Percentiles rank a stretch among this genome's conserved stretches.
Conservation (phyloP, 2,888 invertebrate species). For the Cantharis lateralis region DNA sequence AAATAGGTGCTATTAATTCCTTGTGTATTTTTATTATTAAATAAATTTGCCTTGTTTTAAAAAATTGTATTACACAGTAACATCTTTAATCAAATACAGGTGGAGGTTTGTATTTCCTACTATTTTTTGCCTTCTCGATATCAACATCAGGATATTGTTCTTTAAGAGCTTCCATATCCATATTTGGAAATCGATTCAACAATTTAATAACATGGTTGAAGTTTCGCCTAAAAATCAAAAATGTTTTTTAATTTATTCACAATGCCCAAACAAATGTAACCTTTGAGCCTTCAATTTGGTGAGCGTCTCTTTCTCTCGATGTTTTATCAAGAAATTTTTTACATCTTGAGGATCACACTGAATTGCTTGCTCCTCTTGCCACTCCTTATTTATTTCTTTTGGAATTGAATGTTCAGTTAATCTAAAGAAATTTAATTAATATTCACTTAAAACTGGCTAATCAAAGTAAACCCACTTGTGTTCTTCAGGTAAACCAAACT, state of each 20-base stretch:
- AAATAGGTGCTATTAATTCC: slow-evolving; percentile 15
- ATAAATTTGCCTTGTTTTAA: slow-evolving; percentile 10
- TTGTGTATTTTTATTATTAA: slow-evolving; percentile 12
- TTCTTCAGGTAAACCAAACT: slow-evolving; percentile 65
- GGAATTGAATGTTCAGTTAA: slow-evolving; percentile 70
- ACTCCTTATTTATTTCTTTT: slow-evolving; percentile 67
- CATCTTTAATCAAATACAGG: slow-evolving; percentile 47
- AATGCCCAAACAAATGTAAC: not conserved
- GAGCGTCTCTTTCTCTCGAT: slow-evolving; percentile 64
- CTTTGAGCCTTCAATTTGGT: slow-evolving; percentile 5
- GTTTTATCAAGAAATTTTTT: slow-evolving; percentile 63
- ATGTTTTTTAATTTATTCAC: not conserved
- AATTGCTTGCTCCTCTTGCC: slow-evolving; percentile 62
- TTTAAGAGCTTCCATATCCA: slow-evolving; percentile 72
- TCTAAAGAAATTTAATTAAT: slow-evolving; percentile 39
- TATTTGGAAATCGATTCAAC: slow-evolving; percentile 75
- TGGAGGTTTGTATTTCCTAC: slow-evolving; percentile 67
- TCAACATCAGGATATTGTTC: slow-evolving; percentile 77
- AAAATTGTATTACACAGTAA: not conserved
- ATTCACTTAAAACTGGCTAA: not conserved
- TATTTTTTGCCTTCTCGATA: slow-evolving; percentile 66
- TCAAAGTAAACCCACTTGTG: slow-evolving; percentile 53
- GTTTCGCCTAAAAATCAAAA: slow-evolving; percentile 58
- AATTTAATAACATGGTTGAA: slow-evolving; percentile 71
- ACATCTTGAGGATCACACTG: slow-evolving; percentile 66